Percentiles rank a stretch among this genome's conserved stretches.
Evolutionary conservation across 2,888 invertebrate genomes (phyloP).

Genomic region (Spodoptera picta): DNA sequence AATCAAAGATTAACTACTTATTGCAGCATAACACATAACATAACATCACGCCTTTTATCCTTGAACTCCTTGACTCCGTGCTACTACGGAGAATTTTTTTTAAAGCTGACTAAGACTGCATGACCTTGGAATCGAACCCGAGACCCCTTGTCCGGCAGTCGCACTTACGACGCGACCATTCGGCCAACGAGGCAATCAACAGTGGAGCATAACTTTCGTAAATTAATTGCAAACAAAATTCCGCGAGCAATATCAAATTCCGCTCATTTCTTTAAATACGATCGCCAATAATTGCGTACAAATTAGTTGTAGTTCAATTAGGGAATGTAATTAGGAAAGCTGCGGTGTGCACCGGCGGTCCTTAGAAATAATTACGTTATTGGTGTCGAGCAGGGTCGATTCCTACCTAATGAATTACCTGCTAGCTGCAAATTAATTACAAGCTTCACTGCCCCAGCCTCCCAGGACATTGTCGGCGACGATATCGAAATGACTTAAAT

Average conservation of each 20-base stretch:
- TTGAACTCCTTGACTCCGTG: too few species aligned
- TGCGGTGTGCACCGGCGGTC: conserved; percentile 41
- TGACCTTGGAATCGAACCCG: too few species aligned
- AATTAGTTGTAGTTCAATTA: conserved; percentile 74
- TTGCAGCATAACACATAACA: background rate
- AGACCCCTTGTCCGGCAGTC: too few species aligned
- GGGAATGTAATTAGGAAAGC: conserved; percentile 73
- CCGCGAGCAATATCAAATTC: conserved; percentile 18
- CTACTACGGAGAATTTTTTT: too few species aligned
- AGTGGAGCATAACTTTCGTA: background rate
- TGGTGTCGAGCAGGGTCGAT: conserved; percentile 62
- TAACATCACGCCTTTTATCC: too few species aligned
- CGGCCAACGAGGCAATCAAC: too few species aligned
- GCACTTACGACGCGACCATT: too few species aligned
- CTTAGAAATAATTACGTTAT: conserved; percentile 67
- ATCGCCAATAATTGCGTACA: conserved; percentile 51
- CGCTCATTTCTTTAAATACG: conserved; percentile 27
- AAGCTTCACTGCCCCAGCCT: conserved; percentile 57
- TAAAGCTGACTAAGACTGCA: too few species aligned
- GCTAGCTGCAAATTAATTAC: conserved; percentile 74
- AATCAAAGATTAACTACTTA: too few species aligned
- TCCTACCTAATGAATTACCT: conserved; percentile 73
- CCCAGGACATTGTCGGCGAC: conserved; percentile 53
- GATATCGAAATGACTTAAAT: conserved; percentile 55
- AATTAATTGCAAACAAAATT: conserved; percentile 16